Base-by-base conservation (phyloP, 2,113 vertebrate genomes). In the Cephalopholis sonnerati region DNA sequence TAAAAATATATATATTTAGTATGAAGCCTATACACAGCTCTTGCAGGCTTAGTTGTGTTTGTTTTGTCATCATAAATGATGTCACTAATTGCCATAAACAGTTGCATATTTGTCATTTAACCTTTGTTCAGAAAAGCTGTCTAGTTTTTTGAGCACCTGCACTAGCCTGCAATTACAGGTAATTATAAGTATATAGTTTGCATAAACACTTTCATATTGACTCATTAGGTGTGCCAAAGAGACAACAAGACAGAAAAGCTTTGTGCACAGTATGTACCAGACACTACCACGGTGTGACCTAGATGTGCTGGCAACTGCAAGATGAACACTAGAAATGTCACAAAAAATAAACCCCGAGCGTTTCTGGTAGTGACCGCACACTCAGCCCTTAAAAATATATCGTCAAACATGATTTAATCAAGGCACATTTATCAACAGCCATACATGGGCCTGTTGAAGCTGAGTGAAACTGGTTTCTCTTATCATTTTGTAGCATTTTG, bases 31-130 rank as follows among this genome's bases (percentile, higher is more conserved):
- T 18, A 10, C 32, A 36, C 66, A n/a, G 29, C 32, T 36, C 46
- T 50, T 22, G 32, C 24, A 70, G 12, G 11, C 18, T 44, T 29
- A 27, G 17, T 32, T 53, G 7, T 55, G n/a, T 71, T 71, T 63
- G 72, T 72, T 81, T 61, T 77, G 24, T 64, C 24, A 65, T 62
- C 62, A 50, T 27, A 1, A 64, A 22, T 58, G 1, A 27, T 32
- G 48, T 71, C 15, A 7, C 25, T 82, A 64, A 72, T 76, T 67
- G 48, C 18, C 27, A 50, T 76, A 63, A 71, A 74, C 41, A 80
- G n/a, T 62, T 73, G 69, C 12, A 66, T 59, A 77, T 74, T 70
- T 53, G 2, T 54, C 15, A 62, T 61, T 53, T 48, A 69, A 44
- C 54, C 51, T 74, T 77, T 66, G 74, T 61, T 78, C 32, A 8